These are phyloP conservation scores for Dromococcyx pavoninus DNA, from an alignment of 2,797 vertebrate species.

Conservation along the genomic window DNA sequence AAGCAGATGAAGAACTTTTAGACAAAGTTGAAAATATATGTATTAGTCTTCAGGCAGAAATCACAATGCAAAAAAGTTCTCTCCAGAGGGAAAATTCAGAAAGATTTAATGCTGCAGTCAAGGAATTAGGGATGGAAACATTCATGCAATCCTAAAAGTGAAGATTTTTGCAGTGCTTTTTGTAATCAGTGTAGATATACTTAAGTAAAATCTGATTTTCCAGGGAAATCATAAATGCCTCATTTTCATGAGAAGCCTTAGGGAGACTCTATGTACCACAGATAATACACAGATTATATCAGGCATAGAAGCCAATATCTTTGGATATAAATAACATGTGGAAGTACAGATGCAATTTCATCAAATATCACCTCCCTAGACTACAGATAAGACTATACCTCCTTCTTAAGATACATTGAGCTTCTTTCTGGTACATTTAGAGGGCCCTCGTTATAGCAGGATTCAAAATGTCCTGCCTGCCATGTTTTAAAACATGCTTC, in stretches of 20 bases:
- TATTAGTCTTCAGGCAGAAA: slow-evolving; percentile 1
- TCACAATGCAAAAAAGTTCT: neutral
- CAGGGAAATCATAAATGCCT: slow-evolving; percentile 38
- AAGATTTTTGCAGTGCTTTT: neutral
- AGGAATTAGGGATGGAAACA: neutral
- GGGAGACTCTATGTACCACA: slow-evolving; percentile 22
- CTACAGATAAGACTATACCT: neutral
- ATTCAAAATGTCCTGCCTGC: neutral
- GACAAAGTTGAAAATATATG: neutral
- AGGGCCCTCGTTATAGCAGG: neutral
- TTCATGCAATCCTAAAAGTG: neutral
- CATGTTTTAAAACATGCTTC: neutral
- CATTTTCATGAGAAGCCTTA: slow-evolving; percentile 35
- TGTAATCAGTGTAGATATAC: slow-evolving; percentile 19
- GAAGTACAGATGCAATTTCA: slow-evolving; percentile 41
- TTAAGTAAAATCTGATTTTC: slow-evolving; percentile 59
- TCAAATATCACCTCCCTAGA: slow-evolving; percentile 9
- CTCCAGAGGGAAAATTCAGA: neutral
- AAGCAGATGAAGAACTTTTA: neutral
- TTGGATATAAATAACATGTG: slow-evolving; percentile 42
- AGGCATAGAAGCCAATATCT: neutral
- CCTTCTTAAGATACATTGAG: neutral
- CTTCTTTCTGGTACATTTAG: neutral
- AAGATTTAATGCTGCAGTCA: neutral
- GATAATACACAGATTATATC: slow-evolving; percentile 33